Conservation (phyloP, 2,888 invertebrate genomes). For the Conops quadrifasciatus region DNA sequence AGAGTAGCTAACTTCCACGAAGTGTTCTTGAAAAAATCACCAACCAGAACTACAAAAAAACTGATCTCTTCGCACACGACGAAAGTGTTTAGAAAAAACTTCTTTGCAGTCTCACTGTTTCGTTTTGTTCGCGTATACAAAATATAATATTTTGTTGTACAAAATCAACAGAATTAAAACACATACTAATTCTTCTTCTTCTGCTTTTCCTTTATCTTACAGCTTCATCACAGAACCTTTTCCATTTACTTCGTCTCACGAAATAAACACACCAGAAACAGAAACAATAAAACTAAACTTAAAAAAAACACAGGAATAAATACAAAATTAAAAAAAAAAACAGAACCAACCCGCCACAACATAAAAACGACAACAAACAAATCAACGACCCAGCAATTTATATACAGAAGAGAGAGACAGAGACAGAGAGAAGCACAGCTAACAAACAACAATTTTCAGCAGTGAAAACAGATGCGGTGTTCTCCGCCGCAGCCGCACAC, state of each 20-base stretch:
- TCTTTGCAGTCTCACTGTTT: neutral
- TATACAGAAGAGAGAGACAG: neutral
- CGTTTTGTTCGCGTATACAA: no score
- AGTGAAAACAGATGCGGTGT: conserved; percentile 20
- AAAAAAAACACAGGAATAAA: conserved; percentile 17
- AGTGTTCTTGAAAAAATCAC: no score
- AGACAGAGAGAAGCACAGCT: conserved; percentile 10
- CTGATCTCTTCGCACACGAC: neutral
- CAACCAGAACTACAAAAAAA: neutral
- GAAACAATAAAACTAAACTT: conserved; percentile 17
- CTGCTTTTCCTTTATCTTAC: conserved; percentile 15
- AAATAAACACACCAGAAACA: conserved; percentile 21
- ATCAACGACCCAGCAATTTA: conserved; percentile 12
- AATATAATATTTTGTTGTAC: no score
- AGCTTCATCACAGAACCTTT: conserved; percentile 31
- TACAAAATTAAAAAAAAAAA: conserved; percentile 24
- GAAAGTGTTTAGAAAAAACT: conserved; percentile 9
- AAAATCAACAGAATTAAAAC: neutral
- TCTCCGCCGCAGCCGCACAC: conserved; percentile 2
- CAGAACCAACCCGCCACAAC: conserved; percentile 18
- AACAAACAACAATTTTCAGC: conserved; percentile 24
- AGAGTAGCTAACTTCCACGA: no score
- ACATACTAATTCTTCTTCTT: conserved; percentile 1
- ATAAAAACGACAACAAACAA: conserved; percentile 32
- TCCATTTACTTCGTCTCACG: conserved; percentile 21